Evolutionary conservation across 2,797 vertebrate genomes (phyloP), one percentile per base, ranked within the genome.

Genomic region (Rhabdophis nuchalis): DNA sequence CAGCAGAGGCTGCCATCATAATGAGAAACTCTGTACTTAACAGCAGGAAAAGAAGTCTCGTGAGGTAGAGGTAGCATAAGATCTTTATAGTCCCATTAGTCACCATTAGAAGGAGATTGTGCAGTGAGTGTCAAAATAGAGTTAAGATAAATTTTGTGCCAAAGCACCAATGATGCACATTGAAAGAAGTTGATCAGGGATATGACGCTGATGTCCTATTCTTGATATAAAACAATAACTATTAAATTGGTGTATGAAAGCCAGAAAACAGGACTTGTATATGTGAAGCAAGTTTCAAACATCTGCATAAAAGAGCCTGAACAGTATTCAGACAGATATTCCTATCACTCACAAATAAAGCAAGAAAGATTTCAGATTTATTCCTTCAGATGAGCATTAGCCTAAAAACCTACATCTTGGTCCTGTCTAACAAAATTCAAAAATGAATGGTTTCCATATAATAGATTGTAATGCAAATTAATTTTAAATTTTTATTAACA

Each of bases 21-120:
- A 93, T 92, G 91, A 92, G 77, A 91, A 89, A 92, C 61, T 53
- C 5, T 90, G 36, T 93, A 91, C 82, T 95, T 68, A 89, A 90
- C 61, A 46, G 50, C 60, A 89, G 85, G 77, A 92, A 77, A 61
- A 77, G 77, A 61, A 93, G 68, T 82, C 89, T 89, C 87, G 54
- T 88, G 91, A 93, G 91, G 89, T 72, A 90, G 77, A 91, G 46
- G 90, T 25, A 58, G 87, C 92, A 16, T 93, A 58, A 94, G 85
- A 91, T 94, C 77, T 94, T 61, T 89, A 86, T 72, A 89, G 90
- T 90, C 53, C 91, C 85, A 91, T 85, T 86, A 90, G 10, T 87
- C 50, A n/a, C 41, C 87, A 91, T 91, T 89, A 93, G 91, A 91
- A 91, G 91, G 82, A 93, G 89, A 91, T 91, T 87, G 89, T 41